A percentile compares a stretch with the other conserved stretches of the same genome.
Evolutionary conservation across 2,797 vertebrate genomes (phyloP).

Genomic region (Cuculus canorus): DNA sequence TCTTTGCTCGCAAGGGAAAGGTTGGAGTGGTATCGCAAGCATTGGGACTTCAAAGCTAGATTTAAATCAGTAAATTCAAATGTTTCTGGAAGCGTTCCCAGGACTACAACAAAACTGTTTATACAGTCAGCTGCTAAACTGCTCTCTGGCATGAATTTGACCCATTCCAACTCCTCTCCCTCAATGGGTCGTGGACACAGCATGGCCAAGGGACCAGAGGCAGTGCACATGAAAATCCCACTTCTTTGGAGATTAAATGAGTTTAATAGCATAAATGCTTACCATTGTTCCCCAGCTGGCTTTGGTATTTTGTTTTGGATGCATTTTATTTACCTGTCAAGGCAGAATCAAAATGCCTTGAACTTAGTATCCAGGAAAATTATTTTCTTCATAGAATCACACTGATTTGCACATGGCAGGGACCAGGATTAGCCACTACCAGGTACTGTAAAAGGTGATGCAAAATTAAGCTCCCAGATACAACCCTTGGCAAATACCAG

Average conservation of each 20-base stretch:
- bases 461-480: neutral
- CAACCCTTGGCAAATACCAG: neutral
- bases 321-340: neutral
- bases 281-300: neutral
- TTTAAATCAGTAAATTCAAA: slow-evolving; percentile 62
- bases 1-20: slow-evolving; percentile 23
- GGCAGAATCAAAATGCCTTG: neutral
- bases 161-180: neutral
- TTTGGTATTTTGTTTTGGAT: neutral
- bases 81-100: slow-evolving; percentile 48
- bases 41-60: slow-evolving; percentile 49
- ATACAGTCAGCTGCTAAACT: slow-evolving; percentile 35
- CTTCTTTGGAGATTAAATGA: neutral
- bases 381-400: neutral
- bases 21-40: slow-evolving; percentile 19
- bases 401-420: neutral
- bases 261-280: neutral
- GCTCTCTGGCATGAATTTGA: slow-evolving; percentile 20
- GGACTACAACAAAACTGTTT: slow-evolving; percentile 57
- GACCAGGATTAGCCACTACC: neutral
- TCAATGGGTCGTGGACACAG: neutral
- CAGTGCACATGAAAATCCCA: neutral
- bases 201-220: neutral
- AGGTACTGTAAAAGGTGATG: neutral
- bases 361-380: neutral